Conservation (phyloP, 2,888 invertebrate genomes). For the Brachyptera risi region DNA sequence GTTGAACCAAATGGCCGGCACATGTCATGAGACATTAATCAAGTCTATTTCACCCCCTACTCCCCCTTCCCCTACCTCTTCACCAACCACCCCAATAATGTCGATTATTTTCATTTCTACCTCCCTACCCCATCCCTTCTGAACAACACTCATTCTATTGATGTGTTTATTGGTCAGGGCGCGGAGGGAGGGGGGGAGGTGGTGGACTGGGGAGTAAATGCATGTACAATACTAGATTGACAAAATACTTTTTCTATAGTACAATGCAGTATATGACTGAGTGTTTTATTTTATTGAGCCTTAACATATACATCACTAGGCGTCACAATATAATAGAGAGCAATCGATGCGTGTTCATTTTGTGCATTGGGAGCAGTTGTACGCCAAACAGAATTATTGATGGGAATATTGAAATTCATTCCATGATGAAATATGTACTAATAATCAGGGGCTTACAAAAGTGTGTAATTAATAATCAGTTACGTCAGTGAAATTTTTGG, state of each 20-base stretch:
- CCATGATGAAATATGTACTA: too few species aligned
- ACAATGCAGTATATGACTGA: constrained; percentile 6
- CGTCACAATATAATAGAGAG: too few species aligned
- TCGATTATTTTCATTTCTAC: constrained; percentile 5
- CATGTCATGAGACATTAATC: constrained; percentile 21
- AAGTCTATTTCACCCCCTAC: constrained; percentile 9
- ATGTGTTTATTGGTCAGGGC: constrained; percentile 1
- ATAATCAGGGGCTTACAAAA: too few species aligned
- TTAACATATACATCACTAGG: neutral
- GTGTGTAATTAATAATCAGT: too few species aligned
- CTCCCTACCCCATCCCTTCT: too few species aligned
- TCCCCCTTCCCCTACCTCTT: too few species aligned
- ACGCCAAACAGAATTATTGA: too few species aligned
- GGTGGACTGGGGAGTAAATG: neutral
- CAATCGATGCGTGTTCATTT: too few species aligned
- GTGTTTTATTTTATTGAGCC: constrained; percentile 6
- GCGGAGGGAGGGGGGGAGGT: neutral
- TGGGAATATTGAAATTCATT: too few species aligned
- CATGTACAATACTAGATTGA: constrained; percentile 3
- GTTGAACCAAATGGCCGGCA: constrained; percentile 20
- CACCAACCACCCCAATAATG: neutral
- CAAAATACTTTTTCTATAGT: constrained; percentile 9
- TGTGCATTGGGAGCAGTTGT: too few species aligned
- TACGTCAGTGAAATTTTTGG: too few species aligned
- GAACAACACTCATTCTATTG: neutral